Conservation (phyloP, 37 sponge, comb jelly and placozoan species). For the Theonella swinhoei region DNA sequence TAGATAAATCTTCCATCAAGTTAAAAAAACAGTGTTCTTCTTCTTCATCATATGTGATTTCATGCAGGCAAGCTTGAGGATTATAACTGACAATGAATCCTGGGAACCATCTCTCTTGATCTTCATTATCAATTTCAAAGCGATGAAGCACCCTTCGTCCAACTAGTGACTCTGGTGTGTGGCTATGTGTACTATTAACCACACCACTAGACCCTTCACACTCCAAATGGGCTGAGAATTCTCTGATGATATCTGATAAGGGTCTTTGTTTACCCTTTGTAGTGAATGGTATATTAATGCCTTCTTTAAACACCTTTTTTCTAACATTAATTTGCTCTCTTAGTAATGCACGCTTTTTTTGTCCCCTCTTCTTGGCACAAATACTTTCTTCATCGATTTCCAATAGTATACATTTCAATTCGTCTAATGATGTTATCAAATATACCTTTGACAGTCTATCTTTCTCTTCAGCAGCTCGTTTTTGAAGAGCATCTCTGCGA, state of each 20-base stretch:
- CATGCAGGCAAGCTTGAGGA: slow-evolving; percentile 28
- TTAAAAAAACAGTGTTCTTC: slow-evolving; percentile 46
- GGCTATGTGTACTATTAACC: neutral
- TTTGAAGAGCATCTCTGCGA: slow-evolving; percentile 40
- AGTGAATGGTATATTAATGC: slow-evolving; percentile 41
- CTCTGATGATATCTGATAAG: slow-evolving; percentile 28
- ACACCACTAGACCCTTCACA: neutral
- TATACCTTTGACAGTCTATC: slow-evolving; percentile 35
- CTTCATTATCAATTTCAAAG: slow-evolving; percentile 35
- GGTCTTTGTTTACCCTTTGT: slow-evolving; percentile 33
- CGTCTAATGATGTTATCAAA: slow-evolving; percentile 35
- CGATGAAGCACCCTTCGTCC: slow-evolving; percentile 25
- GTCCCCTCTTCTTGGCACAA: slow-evolving; percentile 35
- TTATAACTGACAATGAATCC: slow-evolving; percentile 40
- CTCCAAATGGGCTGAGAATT: slow-evolving; percentile 30
- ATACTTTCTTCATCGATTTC: slow-evolving; percentile 58
- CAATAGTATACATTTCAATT: slow-evolving; percentile 34
- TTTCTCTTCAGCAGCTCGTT: slow-evolving; percentile 22
- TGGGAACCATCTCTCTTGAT: slow-evolving; percentile 45
- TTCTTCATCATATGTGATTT: slow-evolving; percentile 50
- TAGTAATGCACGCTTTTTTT: slow-evolving; percentile 36
- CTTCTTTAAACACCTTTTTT: slow-evolving; percentile 27
- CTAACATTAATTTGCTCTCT: slow-evolving; percentile 38
- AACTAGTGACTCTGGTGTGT: slow-evolving; percentile 31
- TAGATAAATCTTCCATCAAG: slow-evolving; percentile 31